Evolutionary conservation across 2,888 invertebrate genomes (phyloP).

Genomic region (Dascillus cervinus): DNA sequence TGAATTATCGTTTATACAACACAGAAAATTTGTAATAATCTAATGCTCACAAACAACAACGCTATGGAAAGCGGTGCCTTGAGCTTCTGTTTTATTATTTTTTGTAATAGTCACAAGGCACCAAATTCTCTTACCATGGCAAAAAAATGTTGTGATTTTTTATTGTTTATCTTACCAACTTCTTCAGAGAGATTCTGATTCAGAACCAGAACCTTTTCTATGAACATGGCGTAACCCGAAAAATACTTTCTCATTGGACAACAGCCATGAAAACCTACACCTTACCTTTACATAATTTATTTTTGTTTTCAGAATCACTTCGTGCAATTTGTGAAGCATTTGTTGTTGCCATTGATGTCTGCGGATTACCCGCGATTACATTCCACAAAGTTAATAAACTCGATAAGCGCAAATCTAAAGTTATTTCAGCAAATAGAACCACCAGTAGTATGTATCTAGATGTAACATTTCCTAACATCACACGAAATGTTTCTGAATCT

Average conservation of each 20-base stretch:
- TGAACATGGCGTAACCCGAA: conserved; percentile 3
- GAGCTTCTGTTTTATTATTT: too few species aligned
- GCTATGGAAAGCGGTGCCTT: too few species aligned
- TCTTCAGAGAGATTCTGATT: too few species aligned
- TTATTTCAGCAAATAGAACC: conserved; percentile 39
- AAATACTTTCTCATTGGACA: too few species aligned
- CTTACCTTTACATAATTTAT: conserved; percentile 2
- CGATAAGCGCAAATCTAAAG: conserved; percentile 60
- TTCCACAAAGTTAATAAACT: conserved; percentile 62
- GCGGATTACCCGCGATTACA: conserved; percentile 55
- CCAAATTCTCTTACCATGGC: too few species aligned
- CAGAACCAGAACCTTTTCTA: too few species aligned
- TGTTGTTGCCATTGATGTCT: conserved; percentile 71
- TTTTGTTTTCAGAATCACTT: conserved; percentile 62
- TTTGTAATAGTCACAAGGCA: too few species aligned
- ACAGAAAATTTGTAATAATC: too few species aligned
- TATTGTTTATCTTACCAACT: too few species aligned
- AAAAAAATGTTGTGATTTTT: too few species aligned
- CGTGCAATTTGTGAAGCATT: conserved; percentile 84
- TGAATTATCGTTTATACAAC: too few species aligned
- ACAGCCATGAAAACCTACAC: conserved; percentile 1
- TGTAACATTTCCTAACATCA: conserved; percentile 56
- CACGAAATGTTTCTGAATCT: conserved; percentile 83
- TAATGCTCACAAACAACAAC: too few species aligned
- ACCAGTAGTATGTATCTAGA: conserved; percentile 55